Base-by-base conservation (phyloP, 2,888 invertebrate genomes). In the Deilephila porcellus region DNA sequence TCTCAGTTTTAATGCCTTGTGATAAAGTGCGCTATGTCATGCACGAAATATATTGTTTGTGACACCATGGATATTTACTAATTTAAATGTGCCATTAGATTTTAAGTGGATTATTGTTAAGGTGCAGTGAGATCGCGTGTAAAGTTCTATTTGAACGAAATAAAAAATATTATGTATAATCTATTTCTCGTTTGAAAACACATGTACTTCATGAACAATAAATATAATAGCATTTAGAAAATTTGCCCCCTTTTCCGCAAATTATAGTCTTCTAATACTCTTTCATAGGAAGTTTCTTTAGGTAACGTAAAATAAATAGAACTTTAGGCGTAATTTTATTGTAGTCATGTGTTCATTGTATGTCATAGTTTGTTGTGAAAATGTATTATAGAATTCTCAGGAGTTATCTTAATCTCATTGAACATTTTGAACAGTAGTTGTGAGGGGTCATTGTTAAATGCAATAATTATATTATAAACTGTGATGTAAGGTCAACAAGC, bases 31-130 rank as follows among this genome's bases (percentile, higher is more conserved):
- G 14, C 4, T 56, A 19, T n/a, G n/a, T n/a, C n/a, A 56, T n/a
- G 56, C 56, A 56, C 56, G 14, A 6, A 56, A 19, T 56, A 6
- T n/a, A 19, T 56, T 56, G 5, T 45, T 56, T 56, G n/a, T 56
- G 56, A 34, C n/a, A 29, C 17, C 14, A 29, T 17, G 19, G 4
- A 20, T 64, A 64, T 64, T 45, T 14, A 52, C 45, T 67, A 45
- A 67, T 67, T 45, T 67, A 25, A 64, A 67, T 67, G 52, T 45
- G 67, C 52, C 67, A 52, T 52, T 67, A 67, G 25, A 20, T 52
- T 45, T 74, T 45, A 82, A 78, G 78, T 78, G 79, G 77, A 78
- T 79, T 77, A 76, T 74, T 78, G 78, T 25, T 80, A 79, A 82
- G 78, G 52, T 67, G 52, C 67, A 67, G 67, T 67, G 67, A 67